A percentile compares a stretch with the other conserved stretches of the same genome.
phyloP scores from a whole-genome alignment of 2,113 vertebrate genomes.

The Choloepus hoffmanni region DNA sequence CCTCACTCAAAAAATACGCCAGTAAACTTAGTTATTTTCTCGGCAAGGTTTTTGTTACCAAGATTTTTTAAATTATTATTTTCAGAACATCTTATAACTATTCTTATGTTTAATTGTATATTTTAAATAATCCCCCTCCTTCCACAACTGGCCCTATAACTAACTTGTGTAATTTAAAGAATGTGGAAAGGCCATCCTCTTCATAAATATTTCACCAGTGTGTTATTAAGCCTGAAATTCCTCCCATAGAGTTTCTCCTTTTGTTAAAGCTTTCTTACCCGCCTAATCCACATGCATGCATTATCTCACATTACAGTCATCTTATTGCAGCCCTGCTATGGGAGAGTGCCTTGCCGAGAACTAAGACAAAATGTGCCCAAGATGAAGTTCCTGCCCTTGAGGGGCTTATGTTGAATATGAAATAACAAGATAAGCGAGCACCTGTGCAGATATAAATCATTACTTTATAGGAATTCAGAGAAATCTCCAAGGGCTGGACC shows the following conservation, averaged over 20 bases:
- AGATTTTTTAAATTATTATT: background rate
- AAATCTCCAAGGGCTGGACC: background rate
- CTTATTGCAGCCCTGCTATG: background rate
- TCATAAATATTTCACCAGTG: conserved; percentile 64
- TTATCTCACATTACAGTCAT: background rate
- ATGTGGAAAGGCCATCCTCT: conserved; percentile 24
- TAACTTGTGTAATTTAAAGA: conserved; percentile 32
- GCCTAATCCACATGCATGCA: background rate
- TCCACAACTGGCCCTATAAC: background rate
- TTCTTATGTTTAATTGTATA: conserved; percentile 25
- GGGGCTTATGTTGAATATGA: background rate
- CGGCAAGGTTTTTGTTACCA: background rate
- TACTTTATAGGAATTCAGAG: background rate
- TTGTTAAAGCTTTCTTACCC: background rate
- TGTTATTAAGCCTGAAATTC: conserved; percentile 40
- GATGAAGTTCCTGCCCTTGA: background rate
- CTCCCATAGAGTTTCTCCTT: background rate
- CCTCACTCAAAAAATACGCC: background rate
- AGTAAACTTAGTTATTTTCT: background rate
- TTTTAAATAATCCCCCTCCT: background rate
- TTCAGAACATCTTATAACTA: background rate
- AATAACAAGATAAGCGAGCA: background rate
- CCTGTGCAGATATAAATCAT: background rate
- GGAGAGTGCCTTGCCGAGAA: background rate
- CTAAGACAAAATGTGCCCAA: background rate